Percentiles rank a stretch among this genome's conserved stretches.
Evolutionary conservation across 2,888 invertebrate species (phyloP).

Genomic region (Macrosiphum euphorbiae): DNA sequence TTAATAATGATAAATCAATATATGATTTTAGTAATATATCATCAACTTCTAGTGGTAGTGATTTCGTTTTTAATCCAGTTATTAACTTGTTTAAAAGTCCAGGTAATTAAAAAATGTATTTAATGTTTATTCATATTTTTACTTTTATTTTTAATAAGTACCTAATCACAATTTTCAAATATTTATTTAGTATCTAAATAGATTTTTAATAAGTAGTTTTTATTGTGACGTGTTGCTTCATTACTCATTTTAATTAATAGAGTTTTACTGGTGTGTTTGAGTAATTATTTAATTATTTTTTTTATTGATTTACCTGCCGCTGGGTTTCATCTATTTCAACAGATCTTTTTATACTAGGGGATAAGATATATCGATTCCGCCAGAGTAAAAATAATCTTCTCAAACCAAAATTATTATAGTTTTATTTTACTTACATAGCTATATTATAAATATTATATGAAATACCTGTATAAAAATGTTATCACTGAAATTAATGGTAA

Average conservation of each 20-base stretch:
- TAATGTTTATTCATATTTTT: not conserved
- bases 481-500: too few species aligned
- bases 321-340: too few species aligned
- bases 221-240: not conserved
- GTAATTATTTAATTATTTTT: too few species aligned
- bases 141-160: not conserved
- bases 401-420: too few species aligned
- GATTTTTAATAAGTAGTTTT: not conserved
- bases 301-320: too few species aligned
- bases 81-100: not conserved
- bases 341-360: too few species aligned
- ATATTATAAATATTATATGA: too few species aligned
- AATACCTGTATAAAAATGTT: too few species aligned
- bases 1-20: not conserved
- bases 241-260: not conserved
- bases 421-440: too few species aligned
- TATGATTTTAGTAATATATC: not conserved
- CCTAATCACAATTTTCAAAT: not conserved
- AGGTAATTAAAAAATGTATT: conserved; percentile 1
- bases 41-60: not conserved
- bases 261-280: not conserved
- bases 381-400: too few species aligned
- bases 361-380: too few species aligned
- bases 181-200: not conserved
- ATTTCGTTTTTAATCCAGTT: conserved; percentile 38